phyloP scores from a whole-genome alignment of 92 coral and sea anemone genomes.

The Scolanthus callimorphus region DNA sequence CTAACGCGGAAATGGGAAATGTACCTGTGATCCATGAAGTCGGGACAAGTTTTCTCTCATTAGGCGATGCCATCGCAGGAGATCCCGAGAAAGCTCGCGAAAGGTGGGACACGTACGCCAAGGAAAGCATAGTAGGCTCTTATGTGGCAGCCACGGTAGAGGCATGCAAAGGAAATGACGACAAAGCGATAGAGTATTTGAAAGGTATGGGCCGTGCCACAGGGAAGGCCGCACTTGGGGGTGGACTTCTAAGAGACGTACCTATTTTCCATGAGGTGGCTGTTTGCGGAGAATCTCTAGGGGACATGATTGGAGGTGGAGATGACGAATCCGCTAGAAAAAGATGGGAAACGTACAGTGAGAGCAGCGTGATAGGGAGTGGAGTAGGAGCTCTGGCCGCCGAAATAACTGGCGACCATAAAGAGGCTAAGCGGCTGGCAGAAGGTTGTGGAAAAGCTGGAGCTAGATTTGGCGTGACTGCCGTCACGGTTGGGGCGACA shows the following conservation, averaged over 20 bases:
- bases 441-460: constrained; percentile 8
- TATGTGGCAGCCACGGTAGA: constrained; percentile 2
- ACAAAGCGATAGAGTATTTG: constrained; percentile 18
- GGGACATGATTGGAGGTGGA: constrained; percentile 31
- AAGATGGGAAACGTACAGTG: constrained; percentile 12
- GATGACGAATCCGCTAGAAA: constrained; percentile 15
- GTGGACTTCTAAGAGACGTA: constrained; percentile 18
- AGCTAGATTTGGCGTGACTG: constrained; percentile 15
- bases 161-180: neutral
- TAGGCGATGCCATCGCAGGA: constrained; percentile 15
- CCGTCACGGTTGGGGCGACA: neutral
- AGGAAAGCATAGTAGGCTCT: constrained; percentile 22
- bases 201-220: constrained; percentile 26
- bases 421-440: constrained; percentile 1
- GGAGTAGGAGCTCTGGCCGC: constrained; percentile 4
- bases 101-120: constrained; percentile 8
- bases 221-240: constrained; percentile 22
- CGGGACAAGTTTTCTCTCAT: constrained; percentile 14
- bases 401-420: constrained; percentile 4
- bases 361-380: constrained; percentile 28
- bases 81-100: constrained; percentile 22
- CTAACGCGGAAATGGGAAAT: constrained; percentile 16
- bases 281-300: constrained; percentile 28
- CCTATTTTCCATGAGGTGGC: constrained; percentile 24
- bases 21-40: constrained; percentile 22